Percentiles rank a stretch among this genome's conserved stretches.
Conservation (phyloP, 2,888 invertebrate genomes). For the Spatulosminthurus flaviceps region DNA sequence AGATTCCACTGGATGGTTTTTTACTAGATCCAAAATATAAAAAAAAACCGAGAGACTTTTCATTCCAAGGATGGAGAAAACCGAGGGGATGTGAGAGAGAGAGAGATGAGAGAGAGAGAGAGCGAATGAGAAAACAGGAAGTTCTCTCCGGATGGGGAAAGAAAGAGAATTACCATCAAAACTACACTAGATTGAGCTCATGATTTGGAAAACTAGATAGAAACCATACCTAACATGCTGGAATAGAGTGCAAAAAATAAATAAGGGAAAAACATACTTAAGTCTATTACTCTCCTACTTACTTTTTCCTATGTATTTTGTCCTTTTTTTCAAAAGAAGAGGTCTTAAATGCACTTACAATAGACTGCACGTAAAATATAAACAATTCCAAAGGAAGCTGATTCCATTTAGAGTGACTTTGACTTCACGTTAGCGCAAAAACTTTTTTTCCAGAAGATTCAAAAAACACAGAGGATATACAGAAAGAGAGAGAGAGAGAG, state of each 20-base stretch:
- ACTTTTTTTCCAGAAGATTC: conserved; percentile 24
- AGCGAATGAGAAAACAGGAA: neutral
- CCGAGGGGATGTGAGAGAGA: conserved; percentile 1
- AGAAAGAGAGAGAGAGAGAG: conserved; percentile 1
- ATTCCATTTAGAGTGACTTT: conserved; percentile 40
- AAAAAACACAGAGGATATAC: conserved; percentile 22
- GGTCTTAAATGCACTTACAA: conserved; percentile 31
- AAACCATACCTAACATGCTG: neutral
- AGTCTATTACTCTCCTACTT: neutral
- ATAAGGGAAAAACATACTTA: conserved; percentile 7
- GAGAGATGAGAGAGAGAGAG: conserved; percentile 16
- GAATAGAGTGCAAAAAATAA: conserved; percentile 15
- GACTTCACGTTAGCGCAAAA: conserved; percentile 1
- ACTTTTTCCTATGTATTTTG: neutral
- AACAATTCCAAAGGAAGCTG: conserved; percentile 33
- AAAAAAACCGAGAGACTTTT: too few relatives aligned
- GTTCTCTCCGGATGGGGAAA: neutral
- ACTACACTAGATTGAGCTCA: neutral
- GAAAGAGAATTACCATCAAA: neutral
- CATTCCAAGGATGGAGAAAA: neutral
- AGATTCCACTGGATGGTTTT: too few relatives aligned
- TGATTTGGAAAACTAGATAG: neutral
- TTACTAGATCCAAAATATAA: too few relatives aligned
- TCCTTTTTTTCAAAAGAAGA: neutral
- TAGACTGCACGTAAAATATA: conserved; percentile 45